phyloP scores from a whole-genome alignment of 2,888 invertebrate species.

The Parascotia fuliginaria region DNA sequence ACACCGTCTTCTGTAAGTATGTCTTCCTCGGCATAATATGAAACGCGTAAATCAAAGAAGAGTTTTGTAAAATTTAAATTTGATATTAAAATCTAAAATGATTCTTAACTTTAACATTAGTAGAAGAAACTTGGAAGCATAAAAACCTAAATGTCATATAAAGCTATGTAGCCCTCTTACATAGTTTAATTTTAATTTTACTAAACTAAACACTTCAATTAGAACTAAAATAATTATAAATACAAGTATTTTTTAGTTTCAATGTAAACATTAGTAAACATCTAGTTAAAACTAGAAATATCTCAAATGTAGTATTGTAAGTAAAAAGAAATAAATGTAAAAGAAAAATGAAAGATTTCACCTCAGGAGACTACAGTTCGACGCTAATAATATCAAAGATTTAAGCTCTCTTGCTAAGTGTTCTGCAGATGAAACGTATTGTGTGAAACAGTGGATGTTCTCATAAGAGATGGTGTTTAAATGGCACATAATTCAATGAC shows the following conservation, averaged over 20 bases:
- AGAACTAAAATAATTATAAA: too few relatives aligned
- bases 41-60: too few relatives aligned
- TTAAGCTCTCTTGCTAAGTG: neutral
- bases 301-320: neutral
- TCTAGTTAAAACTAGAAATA: too few relatives aligned
- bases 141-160: neutral
- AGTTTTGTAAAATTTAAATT: too few relatives aligned
- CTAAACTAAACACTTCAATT: slow-evolving; percentile 7
- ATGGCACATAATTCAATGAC: neutral
- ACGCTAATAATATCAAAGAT: neutral
- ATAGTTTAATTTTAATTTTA: slow-evolving; percentile 9
- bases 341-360: slow-evolving; percentile 2
- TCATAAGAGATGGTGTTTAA: neutral
- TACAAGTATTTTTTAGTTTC: too few relatives aligned
- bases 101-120: too few relatives aligned
- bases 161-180: slow-evolving; percentile 4
- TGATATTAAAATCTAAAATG: too few relatives aligned
- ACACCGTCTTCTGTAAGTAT: too few relatives aligned
- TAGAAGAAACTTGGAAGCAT: neutral
- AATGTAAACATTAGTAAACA: too few relatives aligned
- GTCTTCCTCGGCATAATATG: too few relatives aligned
- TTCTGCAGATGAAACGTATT: neutral
- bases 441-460: neutral
- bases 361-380: neutral
- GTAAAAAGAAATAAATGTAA: slow-evolving; percentile 5